Evolutionary conservation across 2,113 vertebrate genomes (phyloP).

Genomic region (Sander lucioperca): DNA sequence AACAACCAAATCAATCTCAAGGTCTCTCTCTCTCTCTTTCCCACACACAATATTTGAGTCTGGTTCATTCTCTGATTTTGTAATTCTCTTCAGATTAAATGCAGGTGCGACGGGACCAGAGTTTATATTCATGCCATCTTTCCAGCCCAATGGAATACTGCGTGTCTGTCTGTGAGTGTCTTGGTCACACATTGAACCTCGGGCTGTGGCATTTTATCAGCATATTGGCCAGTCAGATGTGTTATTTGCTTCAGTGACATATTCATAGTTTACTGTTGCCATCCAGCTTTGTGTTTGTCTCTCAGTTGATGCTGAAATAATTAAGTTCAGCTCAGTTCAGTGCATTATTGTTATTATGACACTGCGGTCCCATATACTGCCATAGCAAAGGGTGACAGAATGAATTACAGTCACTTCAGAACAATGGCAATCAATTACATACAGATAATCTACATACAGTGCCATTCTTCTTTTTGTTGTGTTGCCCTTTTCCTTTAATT

Average conservation of each 20-base stretch:
- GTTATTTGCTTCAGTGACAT: slow-evolving; percentile 57
- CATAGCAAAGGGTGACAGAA: slow-evolving; percentile 20
- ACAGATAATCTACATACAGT: slow-evolving; percentile 39
- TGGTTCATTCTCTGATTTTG: neutral
- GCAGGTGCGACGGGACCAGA: neutral
- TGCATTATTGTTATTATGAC: slow-evolving; percentile 52
- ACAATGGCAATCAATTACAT: slow-evolving; percentile 59
- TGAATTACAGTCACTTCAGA: slow-evolving; percentile 42
- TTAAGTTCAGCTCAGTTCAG: slow-evolving; percentile 60
- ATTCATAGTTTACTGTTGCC: slow-evolving; percentile 57
- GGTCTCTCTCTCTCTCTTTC: slow-evolving; percentile 20
- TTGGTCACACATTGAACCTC: slow-evolving; percentile 26
- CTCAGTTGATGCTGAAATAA: slow-evolving; percentile 55
- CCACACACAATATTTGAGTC: neutral
- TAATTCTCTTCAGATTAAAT: slow-evolving; percentile 20
- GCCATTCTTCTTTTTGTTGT: slow-evolving; percentile 32
- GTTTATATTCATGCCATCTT: slow-evolving; percentile 6
- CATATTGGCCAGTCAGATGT: slow-evolving; percentile 42
- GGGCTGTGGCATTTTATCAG: slow-evolving; percentile 56
- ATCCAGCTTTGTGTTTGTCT: slow-evolving; percentile 55
- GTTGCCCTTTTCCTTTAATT: slow-evolving; percentile 43
- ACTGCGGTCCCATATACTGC: slow-evolving; percentile 24
- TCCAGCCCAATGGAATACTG: slow-evolving; percentile 1
- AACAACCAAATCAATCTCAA: slow-evolving; percentile 47
- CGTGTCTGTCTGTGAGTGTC: slow-evolving; percentile 8